Evolutionary conservation across 2,888 invertebrate species (phyloP).

Genomic region (Drosophila mayaguana): DNA sequence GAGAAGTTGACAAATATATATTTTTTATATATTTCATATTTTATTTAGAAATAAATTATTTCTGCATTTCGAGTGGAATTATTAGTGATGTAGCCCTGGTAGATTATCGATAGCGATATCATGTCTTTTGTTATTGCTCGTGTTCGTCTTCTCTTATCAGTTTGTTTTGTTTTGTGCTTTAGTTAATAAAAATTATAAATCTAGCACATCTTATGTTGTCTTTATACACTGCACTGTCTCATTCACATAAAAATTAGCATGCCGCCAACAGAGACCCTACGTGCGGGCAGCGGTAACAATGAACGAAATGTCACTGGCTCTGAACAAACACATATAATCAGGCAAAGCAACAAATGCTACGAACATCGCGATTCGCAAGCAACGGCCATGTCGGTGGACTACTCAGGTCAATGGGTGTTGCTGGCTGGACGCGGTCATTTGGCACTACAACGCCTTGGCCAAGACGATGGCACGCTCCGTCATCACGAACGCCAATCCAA

Average conservation of each 20-base stretch:
- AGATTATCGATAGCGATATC: conserved; percentile 33
- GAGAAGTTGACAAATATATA: neutral
- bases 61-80: too few relatives aligned
- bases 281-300: conserved; percentile 56
- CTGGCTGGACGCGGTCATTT: conserved; percentile 93
- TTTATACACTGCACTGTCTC: conserved; percentile 1
- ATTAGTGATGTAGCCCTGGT: conserved; percentile 18
- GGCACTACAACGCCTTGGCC: conserved; percentile 89
- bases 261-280: conserved; percentile 76
- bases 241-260: conserved; percentile 43
- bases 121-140: conserved; percentile 36
- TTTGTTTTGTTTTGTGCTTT: conserved; percentile 48
- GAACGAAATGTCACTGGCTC: conserved; percentile 42
- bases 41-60: neutral
- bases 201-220: conserved; percentile 37
- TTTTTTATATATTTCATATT: neutral
- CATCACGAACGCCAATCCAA: conserved; percentile 95
- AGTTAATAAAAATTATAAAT: conserved; percentile 33
- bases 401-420: conserved; percentile 92
- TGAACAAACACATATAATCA: conserved; percentile 79
- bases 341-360: conserved; percentile 82
- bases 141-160: conserved; percentile 55
- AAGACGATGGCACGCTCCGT: conserved; percentile 87
- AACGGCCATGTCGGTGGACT: conserved; percentile 94
- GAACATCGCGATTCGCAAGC: conserved; percentile 96